Conservation (phyloP, 2,888 invertebrate genomes). For the Andricus curvator region DNA sequence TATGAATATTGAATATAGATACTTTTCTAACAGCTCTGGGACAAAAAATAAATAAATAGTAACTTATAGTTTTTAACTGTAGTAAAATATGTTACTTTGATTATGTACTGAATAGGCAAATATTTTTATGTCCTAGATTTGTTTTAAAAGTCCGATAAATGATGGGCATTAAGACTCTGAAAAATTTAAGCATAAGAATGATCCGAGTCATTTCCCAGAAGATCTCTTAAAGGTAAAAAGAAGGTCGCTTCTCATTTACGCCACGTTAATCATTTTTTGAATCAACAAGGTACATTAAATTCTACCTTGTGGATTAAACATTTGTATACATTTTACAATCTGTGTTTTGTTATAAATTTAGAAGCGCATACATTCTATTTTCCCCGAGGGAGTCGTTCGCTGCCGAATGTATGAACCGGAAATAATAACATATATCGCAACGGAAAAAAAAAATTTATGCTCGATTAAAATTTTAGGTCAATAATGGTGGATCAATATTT, state of each 20-base stretch:
- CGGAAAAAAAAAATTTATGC: constrained; percentile 22
- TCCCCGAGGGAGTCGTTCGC: constrained; percentile 9
- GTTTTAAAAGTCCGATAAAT: background rate
- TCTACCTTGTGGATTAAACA: constrained; percentile 7
- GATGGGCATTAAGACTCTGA: background rate
- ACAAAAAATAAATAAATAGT: background rate
- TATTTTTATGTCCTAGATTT: background rate
- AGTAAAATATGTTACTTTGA: background rate
- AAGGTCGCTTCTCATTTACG: constrained; percentile 44
- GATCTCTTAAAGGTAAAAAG: constrained; percentile 43
- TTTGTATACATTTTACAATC: constrained; percentile 2
- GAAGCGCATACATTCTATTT: constrained; percentile 5
- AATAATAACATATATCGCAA: constrained; percentile 17
- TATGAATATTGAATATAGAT: background rate
- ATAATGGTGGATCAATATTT: background rate
- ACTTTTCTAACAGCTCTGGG: background rate
- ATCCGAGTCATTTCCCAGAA: constrained; percentile 57
- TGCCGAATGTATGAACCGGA: constrained; percentile 28
- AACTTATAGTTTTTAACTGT: background rate
- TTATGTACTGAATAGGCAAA: background rate
- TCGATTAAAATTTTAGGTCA: background rate
- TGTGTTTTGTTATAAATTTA: constrained; percentile 18
- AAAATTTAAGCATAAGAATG: constrained; percentile 26
- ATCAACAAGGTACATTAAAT: constrained; percentile 6
- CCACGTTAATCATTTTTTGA: constrained; percentile 29